A percentile compares a stretch with the other conserved stretches of the same genome.
Conservation (phyloP, 2,797 vertebrate species). For the Pipistrellus pipistrellus region DNA sequence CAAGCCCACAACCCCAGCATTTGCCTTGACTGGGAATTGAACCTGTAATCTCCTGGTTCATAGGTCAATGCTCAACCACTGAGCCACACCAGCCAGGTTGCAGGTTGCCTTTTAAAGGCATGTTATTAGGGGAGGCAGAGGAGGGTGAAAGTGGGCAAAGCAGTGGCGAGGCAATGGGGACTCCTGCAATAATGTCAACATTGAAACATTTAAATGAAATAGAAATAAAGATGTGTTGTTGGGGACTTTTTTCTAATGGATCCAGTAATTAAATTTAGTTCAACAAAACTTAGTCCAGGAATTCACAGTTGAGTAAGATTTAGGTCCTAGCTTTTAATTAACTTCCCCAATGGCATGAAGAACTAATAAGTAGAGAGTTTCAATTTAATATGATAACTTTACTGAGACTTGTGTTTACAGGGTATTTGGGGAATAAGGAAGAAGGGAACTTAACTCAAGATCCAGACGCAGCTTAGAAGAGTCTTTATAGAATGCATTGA, state of each 20-base stretch:
- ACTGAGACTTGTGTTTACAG: background rate
- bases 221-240: background rate
- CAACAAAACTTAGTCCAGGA: conserved; percentile 3
- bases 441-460: background rate
- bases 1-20: too few species aligned
- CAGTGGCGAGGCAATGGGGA: too few species aligned
- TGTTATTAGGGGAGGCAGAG: background rate
- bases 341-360: background rate
- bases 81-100: background rate
- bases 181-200: too few species aligned
- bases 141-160: too few species aligned
- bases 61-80: too few species aligned
- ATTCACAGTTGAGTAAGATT: background rate
- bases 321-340: conserved; percentile 18
- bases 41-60: too few species aligned
- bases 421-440: background rate
- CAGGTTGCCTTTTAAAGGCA: background rate
- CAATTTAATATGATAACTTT: background rate
- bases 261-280: conserved; percentile 48
- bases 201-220: too few species aligned
- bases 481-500: conserved; percentile 14
- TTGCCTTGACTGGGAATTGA: too few species aligned
- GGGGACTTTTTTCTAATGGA: background rate
- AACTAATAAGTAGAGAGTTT: conserved; percentile 7
- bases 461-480: background rate